Evolutionary conservation across 1,140 invertebrate species (phyloP).

Genomic region (Hylaeus volcanicus): DNA sequence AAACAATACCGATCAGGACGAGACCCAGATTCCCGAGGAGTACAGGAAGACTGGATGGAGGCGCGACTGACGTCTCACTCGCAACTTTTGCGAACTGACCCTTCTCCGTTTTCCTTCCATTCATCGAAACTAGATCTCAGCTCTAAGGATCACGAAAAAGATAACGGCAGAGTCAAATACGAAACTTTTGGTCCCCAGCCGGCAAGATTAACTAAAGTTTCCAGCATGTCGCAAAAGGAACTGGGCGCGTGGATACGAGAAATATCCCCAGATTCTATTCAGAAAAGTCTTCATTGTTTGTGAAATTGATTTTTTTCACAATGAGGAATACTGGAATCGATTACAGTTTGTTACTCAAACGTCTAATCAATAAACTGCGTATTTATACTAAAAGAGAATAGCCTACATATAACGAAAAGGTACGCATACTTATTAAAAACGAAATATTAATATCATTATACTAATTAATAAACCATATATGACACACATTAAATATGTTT

Average conservation of each 20-base stretch:
- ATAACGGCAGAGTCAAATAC: constrained; percentile 6
- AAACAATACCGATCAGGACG: constrained; percentile 3
- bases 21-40: neutral
- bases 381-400: too few relatives aligned
- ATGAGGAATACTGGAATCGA: too few relatives aligned
- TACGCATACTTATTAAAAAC: too few relatives aligned
- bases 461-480: too few relatives aligned
- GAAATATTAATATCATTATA: too few relatives aligned
- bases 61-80: neutral
- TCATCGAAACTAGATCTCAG: constrained; percentile 9
- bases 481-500: too few relatives aligned
- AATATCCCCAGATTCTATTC: neutral
- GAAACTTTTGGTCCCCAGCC: neutral
- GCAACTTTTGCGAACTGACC: constrained; percentile 31
- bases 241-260: neutral
- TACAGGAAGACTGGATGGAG: neutral
- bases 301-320: too few relatives aligned
- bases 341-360: too few relatives aligned
- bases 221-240: neutral
- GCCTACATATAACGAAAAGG: too few relatives aligned
- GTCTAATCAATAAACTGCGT: too few relatives aligned
- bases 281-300: neutral
- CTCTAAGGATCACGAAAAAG: neutral
- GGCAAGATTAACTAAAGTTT: constrained; percentile 6
- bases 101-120: constrained; percentile 1